Evolutionary conservation across 2,888 invertebrate genomes (phyloP).

Genomic region (Lutraria lutraria): DNA sequence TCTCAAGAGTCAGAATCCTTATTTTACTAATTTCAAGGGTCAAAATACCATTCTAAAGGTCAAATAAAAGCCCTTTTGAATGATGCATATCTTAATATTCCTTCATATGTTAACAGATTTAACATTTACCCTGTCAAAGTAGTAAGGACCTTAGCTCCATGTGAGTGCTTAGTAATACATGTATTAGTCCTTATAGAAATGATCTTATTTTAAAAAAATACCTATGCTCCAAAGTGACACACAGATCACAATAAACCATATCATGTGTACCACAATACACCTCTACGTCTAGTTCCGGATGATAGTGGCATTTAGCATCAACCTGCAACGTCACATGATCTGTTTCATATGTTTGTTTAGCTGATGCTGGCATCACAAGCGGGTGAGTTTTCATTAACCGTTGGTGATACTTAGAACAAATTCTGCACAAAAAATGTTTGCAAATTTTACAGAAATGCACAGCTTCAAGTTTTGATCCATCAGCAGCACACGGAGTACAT

Average conservation of each 20-base stretch:
- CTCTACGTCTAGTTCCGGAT: constrained; percentile 7
- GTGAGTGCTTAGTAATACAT: too few species aligned
- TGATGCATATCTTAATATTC: too few species aligned
- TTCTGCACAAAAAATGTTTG: background rate
- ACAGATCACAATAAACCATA: constrained; percentile 23
- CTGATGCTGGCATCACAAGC: background rate
- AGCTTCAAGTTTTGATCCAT: background rate
- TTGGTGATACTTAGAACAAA: constrained; percentile 1
- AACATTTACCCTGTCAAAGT: too few species aligned
- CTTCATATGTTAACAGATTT: too few species aligned
- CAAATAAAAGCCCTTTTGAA: too few species aligned
- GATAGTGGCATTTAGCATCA: constrained; percentile 8
- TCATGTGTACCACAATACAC: too few species aligned
- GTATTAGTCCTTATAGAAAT: too few species aligned
- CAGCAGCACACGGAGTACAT: constrained; percentile 21
- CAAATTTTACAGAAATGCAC: constrained; percentile 4
- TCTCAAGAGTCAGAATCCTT: too few species aligned
- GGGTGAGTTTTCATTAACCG: background rate
- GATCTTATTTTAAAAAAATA: background rate
- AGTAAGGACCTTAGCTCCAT: too few species aligned
- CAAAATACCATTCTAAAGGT: too few species aligned
- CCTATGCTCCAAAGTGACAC: constrained; percentile 29
- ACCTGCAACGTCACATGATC: background rate
- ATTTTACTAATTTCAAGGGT: too few species aligned
- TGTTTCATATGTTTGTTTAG: background rate